Conservation (phyloP, 1,140 invertebrate species). For the Atta colombica region DNA sequence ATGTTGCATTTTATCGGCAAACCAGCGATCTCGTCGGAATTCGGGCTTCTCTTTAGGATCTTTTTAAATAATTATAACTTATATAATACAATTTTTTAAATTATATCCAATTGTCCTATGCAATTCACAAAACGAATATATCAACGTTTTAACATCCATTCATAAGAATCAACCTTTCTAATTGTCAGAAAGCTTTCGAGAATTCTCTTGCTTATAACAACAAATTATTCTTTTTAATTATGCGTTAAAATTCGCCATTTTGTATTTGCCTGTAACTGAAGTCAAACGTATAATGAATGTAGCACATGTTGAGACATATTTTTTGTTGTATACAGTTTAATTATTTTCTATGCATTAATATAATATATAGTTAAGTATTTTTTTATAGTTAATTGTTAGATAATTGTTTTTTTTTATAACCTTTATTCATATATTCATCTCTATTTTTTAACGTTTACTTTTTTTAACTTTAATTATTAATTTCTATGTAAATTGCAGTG, state of each 20-base stretch:
- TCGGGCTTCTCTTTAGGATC: too few relatives aligned
- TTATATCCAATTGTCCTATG: too few relatives aligned
- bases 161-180: neutral
- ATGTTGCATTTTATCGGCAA: too few relatives aligned
- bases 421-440: neutral
- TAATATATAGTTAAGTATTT: conserved; percentile 3
- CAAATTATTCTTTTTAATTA: neutral
- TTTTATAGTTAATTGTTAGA: neutral
- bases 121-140: too few relatives aligned
- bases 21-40: too few relatives aligned
- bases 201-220: neutral
- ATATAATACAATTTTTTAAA: too few relatives aligned
- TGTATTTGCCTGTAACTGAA: neutral
- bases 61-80: neutral
- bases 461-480: neutral
- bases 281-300: neutral
- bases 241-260: neutral
- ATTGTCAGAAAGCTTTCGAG: neutral
- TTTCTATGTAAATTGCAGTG: neutral
- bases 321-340: neutral
- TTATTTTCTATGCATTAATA: neutral
- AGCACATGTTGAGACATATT: neutral
- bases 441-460: neutral
- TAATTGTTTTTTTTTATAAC: neutral
- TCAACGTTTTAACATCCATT: neutral